Conservation (phyloP, 2,797 vertebrate genomes). For the Microctenopoma lineatum region DNA sequence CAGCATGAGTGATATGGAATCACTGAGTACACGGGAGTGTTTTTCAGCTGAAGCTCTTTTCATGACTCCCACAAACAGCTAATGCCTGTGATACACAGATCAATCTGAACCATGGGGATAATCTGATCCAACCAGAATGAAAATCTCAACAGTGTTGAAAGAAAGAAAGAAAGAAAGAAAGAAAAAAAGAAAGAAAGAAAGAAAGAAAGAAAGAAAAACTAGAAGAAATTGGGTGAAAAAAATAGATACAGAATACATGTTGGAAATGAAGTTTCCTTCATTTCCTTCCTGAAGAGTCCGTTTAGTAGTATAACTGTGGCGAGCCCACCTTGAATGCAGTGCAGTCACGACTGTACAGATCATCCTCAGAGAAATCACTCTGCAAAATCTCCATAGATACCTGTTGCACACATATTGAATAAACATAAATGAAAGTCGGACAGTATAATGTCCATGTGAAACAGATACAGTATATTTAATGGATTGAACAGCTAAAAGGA, state of each 20-base stretch:
- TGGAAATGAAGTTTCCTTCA: not conserved
- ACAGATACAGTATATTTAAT: not conserved
- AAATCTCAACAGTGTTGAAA: not conserved
- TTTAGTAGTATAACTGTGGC: not conserved
- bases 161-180: not conserved
- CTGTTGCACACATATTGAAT: constrained; percentile 73
- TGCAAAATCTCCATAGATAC: constrained; percentile 86
- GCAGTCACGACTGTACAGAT: constrained; percentile 90
- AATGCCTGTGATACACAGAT: constrained; percentile 22
- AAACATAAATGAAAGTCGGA: not conserved
- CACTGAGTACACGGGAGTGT: not conserved
- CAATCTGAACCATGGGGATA: not conserved
- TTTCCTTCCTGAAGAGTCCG: not conserved
- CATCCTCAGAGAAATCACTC: constrained; percentile 86
- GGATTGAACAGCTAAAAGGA: not conserved
- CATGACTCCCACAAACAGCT: constrained; percentile 18
- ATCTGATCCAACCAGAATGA: not conserved
- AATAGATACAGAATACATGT: not conserved
- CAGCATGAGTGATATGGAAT: constrained; percentile 1
- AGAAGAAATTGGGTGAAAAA: no score
- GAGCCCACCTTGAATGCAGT: constrained; percentile 89
- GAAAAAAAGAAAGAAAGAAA: not conserved
- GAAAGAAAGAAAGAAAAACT: not conserved
- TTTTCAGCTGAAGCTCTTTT: constrained; percentile 10
- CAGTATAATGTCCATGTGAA: not conserved